These are phyloP conservation scores for Psettodes erumei DNA, from an alignment of 2,113 vertebrate genomes.

Conservation along the genomic window DNA sequence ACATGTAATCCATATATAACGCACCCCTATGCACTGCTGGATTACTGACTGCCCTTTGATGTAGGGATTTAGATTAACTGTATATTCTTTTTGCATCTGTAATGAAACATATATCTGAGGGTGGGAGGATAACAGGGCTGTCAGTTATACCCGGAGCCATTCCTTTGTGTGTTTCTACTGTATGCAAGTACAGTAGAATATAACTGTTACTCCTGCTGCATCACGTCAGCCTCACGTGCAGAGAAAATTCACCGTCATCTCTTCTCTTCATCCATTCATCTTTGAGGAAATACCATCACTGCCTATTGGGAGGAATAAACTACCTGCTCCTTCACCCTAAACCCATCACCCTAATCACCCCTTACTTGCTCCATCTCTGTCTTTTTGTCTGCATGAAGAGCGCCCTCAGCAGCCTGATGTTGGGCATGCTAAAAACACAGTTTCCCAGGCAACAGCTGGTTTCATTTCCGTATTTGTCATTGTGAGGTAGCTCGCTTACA, in stretches of 20 bases:
- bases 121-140: slow-evolving; percentile 44
- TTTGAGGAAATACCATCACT: slow-evolving; percentile 1
- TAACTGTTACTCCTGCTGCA: slow-evolving; percentile 24
- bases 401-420: not conserved
- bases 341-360: not conserved
- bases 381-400: slow-evolving; percentile 10
- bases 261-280: slow-evolving; percentile 2
- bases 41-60: not conserved
- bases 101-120: not conserved
- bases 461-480: not conserved
- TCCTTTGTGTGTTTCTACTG: slow-evolving; percentile 19
- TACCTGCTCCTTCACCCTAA: too few species aligned
- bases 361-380: not conserved
- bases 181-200: slow-evolving; percentile 1
- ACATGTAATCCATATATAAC: slow-evolving; percentile 18
- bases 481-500: not conserved
- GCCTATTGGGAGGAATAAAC: not conserved
- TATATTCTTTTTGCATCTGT: slow-evolving; percentile 3
- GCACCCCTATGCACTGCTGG: not conserved
- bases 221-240: slow-evolving; percentile 35
- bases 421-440: slow-evolving; percentile 4
- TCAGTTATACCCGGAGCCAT: slow-evolving; percentile 11
- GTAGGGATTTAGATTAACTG: slow-evolving; percentile 6
- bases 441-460: slow-evolving; percentile 60
- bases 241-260: slow-evolving; percentile 15